Conservation (phyloP, 2,797 vertebrate genomes). For the Myiotriccus ornatus region DNA sequence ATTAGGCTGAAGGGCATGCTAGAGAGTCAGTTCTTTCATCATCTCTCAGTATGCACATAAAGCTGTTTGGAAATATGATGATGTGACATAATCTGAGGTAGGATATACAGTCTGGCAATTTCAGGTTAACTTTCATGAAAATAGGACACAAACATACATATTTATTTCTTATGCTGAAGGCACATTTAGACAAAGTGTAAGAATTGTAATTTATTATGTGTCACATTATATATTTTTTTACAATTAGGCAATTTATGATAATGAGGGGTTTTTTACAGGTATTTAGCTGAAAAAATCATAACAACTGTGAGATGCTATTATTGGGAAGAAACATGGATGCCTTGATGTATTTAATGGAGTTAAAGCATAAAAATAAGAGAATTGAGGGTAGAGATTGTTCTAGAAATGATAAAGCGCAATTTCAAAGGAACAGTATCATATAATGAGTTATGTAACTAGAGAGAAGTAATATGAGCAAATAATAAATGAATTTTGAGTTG, state of each 20-base stretch:
- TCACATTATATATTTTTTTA: not conserved
- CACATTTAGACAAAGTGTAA: not conserved
- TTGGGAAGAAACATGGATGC: not conserved
- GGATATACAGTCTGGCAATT: not conserved
- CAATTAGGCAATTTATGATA: not conserved
- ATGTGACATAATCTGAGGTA: constrained; percentile 27
- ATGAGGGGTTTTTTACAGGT: not conserved
- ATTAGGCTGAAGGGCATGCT: not conserved
- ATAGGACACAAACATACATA: not conserved
- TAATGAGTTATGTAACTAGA: not conserved
- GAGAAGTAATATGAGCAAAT: not conserved
- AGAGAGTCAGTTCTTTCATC: constrained; percentile 34
- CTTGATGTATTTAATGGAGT: not conserved
- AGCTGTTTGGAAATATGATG: not conserved
- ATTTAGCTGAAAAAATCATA: not conserved
- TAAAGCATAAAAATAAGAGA: not conserved
- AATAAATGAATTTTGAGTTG: not conserved
- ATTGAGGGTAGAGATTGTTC: not conserved
- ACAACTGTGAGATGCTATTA: not conserved
- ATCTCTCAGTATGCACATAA: not conserved
- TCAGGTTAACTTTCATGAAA: not conserved
- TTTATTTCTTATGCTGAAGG: not conserved
- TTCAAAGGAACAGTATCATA: not conserved
- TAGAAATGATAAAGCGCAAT: not conserved
- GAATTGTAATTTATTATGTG: not conserved